Percentiles rank a stretch among this genome's conserved stretches.
Conservation (phyloP, 2,113 vertebrate species). For the Hucho hucho region DNA sequence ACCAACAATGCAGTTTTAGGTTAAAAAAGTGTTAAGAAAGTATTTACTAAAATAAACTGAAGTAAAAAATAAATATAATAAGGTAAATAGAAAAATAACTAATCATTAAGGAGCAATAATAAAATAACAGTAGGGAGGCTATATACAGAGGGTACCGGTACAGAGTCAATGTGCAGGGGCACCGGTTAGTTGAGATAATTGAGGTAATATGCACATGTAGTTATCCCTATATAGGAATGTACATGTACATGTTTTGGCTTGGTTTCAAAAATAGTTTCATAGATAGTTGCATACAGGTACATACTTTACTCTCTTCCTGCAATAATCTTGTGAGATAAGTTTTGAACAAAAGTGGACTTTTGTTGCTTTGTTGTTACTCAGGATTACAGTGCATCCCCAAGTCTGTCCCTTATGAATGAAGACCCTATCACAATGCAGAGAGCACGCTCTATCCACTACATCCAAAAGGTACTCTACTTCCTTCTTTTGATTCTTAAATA, state of each 20-base stretch:
- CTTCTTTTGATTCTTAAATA: background rate
- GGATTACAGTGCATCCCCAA: constrained; percentile 50
- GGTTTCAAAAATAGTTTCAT: background rate
- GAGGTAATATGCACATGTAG: no score
- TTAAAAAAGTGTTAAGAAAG: no score
- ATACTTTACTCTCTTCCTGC: background rate
- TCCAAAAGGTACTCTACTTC: constrained; percentile 51
- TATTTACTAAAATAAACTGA: no score
- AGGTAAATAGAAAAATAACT: no score
- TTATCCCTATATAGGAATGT: no score
- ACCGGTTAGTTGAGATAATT: no score
- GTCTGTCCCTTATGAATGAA: constrained; percentile 36
- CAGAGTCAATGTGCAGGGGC: no score
- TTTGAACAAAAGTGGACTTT: background rate
- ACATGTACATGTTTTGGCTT: constrained; percentile 15
- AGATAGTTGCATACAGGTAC: background rate
- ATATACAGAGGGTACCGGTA: no score
- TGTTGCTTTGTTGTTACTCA: constrained; percentile 10
- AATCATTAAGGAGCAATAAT: no score
- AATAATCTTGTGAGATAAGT: background rate
- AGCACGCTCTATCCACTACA: constrained; percentile 51
- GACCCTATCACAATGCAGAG: constrained; percentile 63
- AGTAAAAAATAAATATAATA: no score
- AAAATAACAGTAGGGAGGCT: no score
- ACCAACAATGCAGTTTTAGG: no score